Base-by-base conservation (phyloP, 2,888 invertebrate genomes). In the Elaeidobius kamerunicus region DNA sequence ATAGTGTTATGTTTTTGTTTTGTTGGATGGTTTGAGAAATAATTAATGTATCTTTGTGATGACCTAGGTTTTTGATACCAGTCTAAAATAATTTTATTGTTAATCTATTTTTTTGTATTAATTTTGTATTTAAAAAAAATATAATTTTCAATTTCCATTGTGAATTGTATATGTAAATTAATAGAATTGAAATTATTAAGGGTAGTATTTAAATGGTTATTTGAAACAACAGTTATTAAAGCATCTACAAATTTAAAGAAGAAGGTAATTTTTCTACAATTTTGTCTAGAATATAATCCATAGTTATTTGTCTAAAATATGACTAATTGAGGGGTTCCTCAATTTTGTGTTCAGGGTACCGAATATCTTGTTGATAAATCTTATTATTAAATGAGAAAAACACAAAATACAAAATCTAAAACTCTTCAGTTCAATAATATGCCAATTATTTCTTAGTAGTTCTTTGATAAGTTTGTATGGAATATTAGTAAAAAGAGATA, bases 211-310 rank as follows among this genome's bases (percentile, higher is more conserved):
- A 12, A 4, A 3, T 32, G n/a, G 11, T n/a, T n/a, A 9, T 32
- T n/a, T n/a, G 32, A n/a, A n/a, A 32, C 12, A n/a, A n/a, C 32
- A 4, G 6, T 7, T 4, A 32, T n/a, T 7, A 32, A 3, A 32
- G 5, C 32, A n/a, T 32, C 32, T 4, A 32, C 32, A 12, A n/a
- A 32, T 32, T 32, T 32, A 12, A 32, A n/a, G n/a, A 32, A n/a
- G 5, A 32, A 32, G 6, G 32, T 9, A 32, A 12, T 32, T 32
- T 12, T 32, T 6, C 5, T n/a, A 32, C n/a, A 3, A 32, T 32
- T n/a, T 32, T n/a, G n/a, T 32, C 32, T n/a, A 32, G n/a, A n/a
- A 32, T 12, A 32, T n/a, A 32, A 32, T 32, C 32, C 32, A 32
- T 32, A 32, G n/a, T n/a, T n/a, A 32, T 32, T n/a, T 32, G 32